Evolutionary conservation across 1,140 invertebrate species (phyloP).

Genomic region (Drosophila yakuba): DNA sequence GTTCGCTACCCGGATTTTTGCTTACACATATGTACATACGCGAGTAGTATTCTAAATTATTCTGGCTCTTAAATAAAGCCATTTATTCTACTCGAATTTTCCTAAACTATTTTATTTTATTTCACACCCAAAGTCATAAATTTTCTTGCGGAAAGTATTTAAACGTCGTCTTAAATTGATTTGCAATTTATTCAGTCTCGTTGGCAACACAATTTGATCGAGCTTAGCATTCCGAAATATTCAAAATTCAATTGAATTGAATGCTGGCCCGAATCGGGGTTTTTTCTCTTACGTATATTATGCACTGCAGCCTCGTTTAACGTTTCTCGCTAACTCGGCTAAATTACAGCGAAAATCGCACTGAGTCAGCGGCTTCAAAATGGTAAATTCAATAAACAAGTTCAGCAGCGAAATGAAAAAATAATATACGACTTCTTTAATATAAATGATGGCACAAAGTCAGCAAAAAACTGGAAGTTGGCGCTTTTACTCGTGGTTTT

Average conservation of each 20-base stretch:
- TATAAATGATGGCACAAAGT: conserved; percentile 35
- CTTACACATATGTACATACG: not conserved
- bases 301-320: conserved; percentile 19
- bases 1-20: conserved; percentile 28
- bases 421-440: conserved; percentile 44
- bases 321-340: conserved; percentile 64
- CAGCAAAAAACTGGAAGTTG: conserved; percentile 54
- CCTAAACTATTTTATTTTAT: not conserved
- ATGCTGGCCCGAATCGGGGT: conserved; percentile 41
- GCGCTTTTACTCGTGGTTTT: conserved; percentile 31
- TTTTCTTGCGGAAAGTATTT: not conserved
- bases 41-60: no score
- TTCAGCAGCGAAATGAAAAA: conserved; percentile 25
- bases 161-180: not conserved
- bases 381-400: conserved; percentile 28
- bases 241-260: conserved; percentile 56
- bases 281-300: conserved; percentile 19
- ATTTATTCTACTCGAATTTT: no score
- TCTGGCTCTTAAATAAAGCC: no score
- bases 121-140: not conserved
- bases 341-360: conserved; percentile 62
- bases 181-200: conserved; percentile 25
- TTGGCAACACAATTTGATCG: conserved; percentile 21
- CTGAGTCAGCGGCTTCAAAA: conserved; percentile 67
- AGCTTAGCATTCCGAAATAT: conserved; percentile 38